A percentile compares a stretch with the other conserved stretches of the same genome.
Conservation (phyloP, 1,140 invertebrate species). For the Orchesella cincta region DNA sequence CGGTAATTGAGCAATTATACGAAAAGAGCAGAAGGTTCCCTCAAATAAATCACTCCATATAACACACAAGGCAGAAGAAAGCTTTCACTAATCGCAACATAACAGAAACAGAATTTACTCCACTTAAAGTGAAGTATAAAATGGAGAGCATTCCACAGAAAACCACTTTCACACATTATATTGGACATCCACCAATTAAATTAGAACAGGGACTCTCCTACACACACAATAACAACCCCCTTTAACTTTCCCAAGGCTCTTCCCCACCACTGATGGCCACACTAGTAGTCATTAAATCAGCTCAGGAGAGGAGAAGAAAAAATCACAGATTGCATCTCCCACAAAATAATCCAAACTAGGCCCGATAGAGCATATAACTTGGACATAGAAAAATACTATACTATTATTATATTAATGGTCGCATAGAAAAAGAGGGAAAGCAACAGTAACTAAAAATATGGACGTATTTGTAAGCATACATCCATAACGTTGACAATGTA, state of each 20-base stretch:
- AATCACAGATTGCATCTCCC: no score
- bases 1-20: conserved; percentile 21
- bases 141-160: no score
- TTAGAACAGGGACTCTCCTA: not conserved
- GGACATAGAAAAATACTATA: no score
- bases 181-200: conserved; percentile 6
- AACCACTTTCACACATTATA: conserved; percentile 14
- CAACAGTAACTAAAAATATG: no score
- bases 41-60: not conserved
- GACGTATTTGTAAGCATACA: no score
- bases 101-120: not conserved
- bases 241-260: not conserved
- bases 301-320: not conserved
- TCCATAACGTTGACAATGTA: no score
- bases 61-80: not conserved
- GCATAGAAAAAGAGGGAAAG: no score
- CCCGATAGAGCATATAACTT: no score
- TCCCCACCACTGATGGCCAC: not conserved
- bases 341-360: no score
- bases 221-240: not conserved
- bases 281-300: not conserved
- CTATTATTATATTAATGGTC: no score
- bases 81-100: not conserved
- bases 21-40: conserved; percentile 17
- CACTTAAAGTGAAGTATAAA: not conserved